Percentiles rank a stretch among this genome's conserved stretches.
Evolutionary conservation across 1,140 invertebrate genomes (phyloP).

Genomic region (Meteorus sp.): DNA sequence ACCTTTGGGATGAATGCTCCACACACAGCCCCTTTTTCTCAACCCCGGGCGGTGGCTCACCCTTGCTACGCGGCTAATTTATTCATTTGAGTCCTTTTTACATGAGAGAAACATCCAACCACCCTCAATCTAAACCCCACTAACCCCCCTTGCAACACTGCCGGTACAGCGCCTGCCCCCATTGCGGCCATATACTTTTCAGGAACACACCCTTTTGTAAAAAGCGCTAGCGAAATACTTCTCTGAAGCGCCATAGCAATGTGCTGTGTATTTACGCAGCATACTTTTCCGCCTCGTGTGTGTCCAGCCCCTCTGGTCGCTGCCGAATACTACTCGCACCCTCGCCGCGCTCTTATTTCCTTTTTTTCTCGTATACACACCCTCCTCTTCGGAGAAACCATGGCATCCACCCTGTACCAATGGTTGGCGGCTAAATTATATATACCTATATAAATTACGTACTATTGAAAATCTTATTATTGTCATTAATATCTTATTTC

Average conservation of each 20-base stretch:
- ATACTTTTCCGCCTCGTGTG: slow-evolving; percentile 44
- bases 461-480: no score
- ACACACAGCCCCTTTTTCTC: slow-evolving; percentile 23
- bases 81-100: slow-evolving; percentile 56
- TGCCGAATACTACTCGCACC: not conserved
- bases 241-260: slow-evolving; percentile 46
- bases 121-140: no score
- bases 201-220: slow-evolving; percentile 48
- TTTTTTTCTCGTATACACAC: slow-evolving; percentile 24
- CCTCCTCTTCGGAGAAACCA: not conserved
- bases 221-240: slow-evolving; percentile 41
- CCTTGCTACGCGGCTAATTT: slow-evolving; percentile 45
- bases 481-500: no score
- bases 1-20: slow-evolving; percentile 26
- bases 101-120: slow-evolving; percentile 41
- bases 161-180: slow-evolving; percentile 7
- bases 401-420: no score
- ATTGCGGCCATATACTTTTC: slow-evolving; percentile 18
- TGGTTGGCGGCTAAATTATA: no score
- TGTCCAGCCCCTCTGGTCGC: slow-evolving; percentile 20
- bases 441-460: no score
- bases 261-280: slow-evolving; percentile 51
- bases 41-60: slow-evolving; percentile 14
- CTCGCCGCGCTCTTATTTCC: slow-evolving; percentile 7
- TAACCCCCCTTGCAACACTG: no score